These are phyloP conservation scores for Anser brachyrhynchus DNA, from an alignment of 2,113 vertebrate species.

Conservation along the genomic window DNA sequence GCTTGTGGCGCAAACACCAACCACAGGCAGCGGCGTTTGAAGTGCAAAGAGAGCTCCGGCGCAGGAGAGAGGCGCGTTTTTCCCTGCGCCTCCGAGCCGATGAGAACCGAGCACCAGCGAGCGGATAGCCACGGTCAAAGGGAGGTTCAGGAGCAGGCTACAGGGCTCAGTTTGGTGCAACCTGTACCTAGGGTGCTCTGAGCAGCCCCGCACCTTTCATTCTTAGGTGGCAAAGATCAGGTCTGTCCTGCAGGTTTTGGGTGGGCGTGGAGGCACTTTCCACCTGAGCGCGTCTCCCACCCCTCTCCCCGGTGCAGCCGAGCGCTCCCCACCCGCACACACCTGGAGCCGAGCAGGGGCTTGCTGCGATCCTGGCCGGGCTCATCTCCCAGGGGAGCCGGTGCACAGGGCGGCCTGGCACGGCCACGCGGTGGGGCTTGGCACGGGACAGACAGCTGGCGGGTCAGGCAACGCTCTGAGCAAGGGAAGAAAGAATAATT, in stretches of 20 bases:
- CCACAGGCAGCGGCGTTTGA: fast-evolving
- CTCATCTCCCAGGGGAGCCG: neutral
- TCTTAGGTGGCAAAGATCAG: constrained; percentile 37
- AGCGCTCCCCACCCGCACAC: neutral
- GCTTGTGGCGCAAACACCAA: fast-evolving
- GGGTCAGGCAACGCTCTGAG: neutral
- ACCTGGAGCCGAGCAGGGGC: neutral
- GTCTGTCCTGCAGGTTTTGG: neutral
- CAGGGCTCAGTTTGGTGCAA: neutral
- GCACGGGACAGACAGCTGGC: neutral
- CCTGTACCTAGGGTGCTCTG: neutral
- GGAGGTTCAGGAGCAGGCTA: neutral
- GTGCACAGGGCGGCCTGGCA: neutral
- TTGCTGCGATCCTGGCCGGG: neutral
- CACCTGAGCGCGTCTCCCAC: neutral
- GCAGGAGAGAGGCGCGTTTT: neutral
- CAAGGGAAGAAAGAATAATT: neutral
- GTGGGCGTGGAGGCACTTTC: constrained; percentile 16
- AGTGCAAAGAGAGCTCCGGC: neutral
- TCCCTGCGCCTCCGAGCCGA: neutral
- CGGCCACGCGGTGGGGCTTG: neutral
- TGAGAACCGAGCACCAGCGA: neutral
- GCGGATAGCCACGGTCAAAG: neutral
- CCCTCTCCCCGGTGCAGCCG: neutral
- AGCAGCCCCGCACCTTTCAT: neutral